Base-by-base conservation (phyloP, 2,888 invertebrate genomes). In the Chromoteleia sp. region DNA sequence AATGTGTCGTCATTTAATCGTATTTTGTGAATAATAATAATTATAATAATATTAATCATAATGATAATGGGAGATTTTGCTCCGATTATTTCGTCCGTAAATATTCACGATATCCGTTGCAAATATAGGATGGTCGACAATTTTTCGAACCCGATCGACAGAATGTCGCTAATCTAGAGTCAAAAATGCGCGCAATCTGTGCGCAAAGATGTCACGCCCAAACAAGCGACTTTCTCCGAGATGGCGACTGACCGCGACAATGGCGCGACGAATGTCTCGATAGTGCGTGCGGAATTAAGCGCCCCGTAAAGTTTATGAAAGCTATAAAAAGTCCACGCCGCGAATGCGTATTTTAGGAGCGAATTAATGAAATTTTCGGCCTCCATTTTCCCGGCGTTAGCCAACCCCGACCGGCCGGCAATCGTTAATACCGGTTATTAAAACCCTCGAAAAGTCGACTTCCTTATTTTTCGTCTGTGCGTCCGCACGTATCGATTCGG, bases 211-310 rank as follows among this genome's bases (percentile, higher is more conserved):
- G 19, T 61, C 10, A 30, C 30, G 14, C 7, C 33, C 15, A 33
- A 54, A 54, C 17, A n/a, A 5, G 25, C 25, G 25, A 36, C 33
- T 17, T 21, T 29, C 29, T 12, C 17, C 21, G 6, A 79, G 61
- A 79, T 79, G 79, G 79, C 73, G 79, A 33, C 48, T 10, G 73
- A 30, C 73, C 73, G 79, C 73, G 78, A 73, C 67, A 79, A 79
- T 79, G 73, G 78, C 78, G 73, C 78, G 39, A 65, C 71, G 50
- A 58, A 70, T 25, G 65, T 58, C 63, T 56, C 48, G 65, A 56
- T 41, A 33, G 29, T 41, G 68, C 14, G 36, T 50, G 59, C 45
- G 30, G 29, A 41, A 76, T 50, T 15, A 52, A 61, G 54, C 8
- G 45, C 41, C 41, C 50, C 36, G 15, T 76, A 54, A 68, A 76